Evolutionary conservation across 2,888 invertebrate species (phyloP), one percentile per base, ranked within the genome.

Genomic region (Catocala nupta): DNA sequence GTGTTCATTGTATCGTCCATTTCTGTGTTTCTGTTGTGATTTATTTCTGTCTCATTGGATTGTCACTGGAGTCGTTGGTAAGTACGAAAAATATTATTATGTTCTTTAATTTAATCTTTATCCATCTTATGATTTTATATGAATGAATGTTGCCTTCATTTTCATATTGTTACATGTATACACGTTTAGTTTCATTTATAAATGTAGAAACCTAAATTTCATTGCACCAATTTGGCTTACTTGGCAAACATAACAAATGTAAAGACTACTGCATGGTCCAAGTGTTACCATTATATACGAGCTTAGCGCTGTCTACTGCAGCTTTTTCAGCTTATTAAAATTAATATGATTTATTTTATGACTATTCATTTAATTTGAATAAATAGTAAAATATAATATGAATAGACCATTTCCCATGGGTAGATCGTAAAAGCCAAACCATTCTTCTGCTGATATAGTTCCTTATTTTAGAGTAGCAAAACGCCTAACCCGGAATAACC

Each of bases 1-100:
- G 88, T 90, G 89, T 84, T 87, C 79, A 78, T 81, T 84, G 75
- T 82, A 84, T 83, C 70, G 73, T 80, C 80, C 80, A 76, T 82
- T 84, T 83, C 85, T 89, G 90, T 91, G 91, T 88, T 89, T 87
- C 85, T 81, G 86, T 89, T 89, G 90, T 92, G 91, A 86, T 88
- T 88, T 84, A 81, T 86, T 89, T 87, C 80, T 77, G 59, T 66
- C 70, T 82, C 75, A 88, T 92, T 92, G 93, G 93, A 94, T 93
- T 94, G 91, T 88, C 88, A 86, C 83, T 81, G 78, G 78, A 80
- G 71, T 75, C 74, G 61, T 87, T 88, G 92, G 93, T 93, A 73
- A 92, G 92, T 90, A 53, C n/a, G 12, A 48, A 57, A 44, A 0
- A 25, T 64, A 63, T 75, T 55, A 53, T 55, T 55, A 34, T 58